Evolutionary conservation across 23 tunicate genomes (phyloP), one percentile per base, ranked within the genome.

Genomic region (Ciona savignyi): DNA sequence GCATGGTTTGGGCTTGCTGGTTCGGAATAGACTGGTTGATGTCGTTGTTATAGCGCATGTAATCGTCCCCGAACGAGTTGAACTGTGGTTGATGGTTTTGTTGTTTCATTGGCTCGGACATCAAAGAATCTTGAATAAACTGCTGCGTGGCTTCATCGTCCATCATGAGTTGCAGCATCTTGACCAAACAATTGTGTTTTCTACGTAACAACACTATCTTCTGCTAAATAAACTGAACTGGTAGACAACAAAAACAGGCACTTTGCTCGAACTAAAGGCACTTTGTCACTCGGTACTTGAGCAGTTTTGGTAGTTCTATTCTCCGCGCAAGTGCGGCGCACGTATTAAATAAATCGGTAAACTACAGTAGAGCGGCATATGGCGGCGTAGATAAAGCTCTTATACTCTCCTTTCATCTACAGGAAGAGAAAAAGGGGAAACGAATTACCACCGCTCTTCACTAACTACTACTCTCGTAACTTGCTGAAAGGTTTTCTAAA

Each of bases 261-360:
- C 56, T 42, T 42, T 42, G 56, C 56, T 42, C 56, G 56, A 42
- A 42, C 56, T 42, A 42, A 42, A 42, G 56, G 56, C 56, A 42
- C 56, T 42, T 42, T 42, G 56, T 42, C 15, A 15, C 15, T 6
- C 56, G 56, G 56, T 42, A 9, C 56, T 42, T 42, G 56, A 42
- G 56, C 56, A 42, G 56, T 42, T 42, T 42, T 6, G 11, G 56
- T 6, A 42, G 15, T 15, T 42, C 56, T 42, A 42, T 42, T 42
- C 56, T 6, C 56, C 56, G 56, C 56, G 56, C 15, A 42, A 42
- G 56, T 42, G 56, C 56, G 56, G 56, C 56, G 15, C 56, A 15
- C 56, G 56, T 42, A 42, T 42, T 42, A 42, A 42, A 15, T 6
- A n/a, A n/a, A n/a, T n/a, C 11, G 56, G 15, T 9, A 42, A 42